Evolutionary conservation across 2,888 invertebrate genomes (phyloP).

Genomic region (Yponomeuta evonymella): DNA sequence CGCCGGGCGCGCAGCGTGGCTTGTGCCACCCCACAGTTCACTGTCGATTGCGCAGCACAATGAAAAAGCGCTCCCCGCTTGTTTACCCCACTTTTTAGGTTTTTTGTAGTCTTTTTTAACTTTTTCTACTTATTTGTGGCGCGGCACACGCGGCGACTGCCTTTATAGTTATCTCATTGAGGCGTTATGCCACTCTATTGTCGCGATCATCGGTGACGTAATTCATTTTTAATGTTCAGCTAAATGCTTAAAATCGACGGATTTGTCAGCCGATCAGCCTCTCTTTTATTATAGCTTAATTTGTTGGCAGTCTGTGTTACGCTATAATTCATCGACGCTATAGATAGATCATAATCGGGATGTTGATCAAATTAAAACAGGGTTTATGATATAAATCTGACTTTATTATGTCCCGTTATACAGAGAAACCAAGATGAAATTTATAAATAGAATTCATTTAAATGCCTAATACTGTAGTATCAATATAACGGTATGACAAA

Average conservation of each 20-base stretch:
- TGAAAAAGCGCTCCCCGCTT: conserved; percentile 59
- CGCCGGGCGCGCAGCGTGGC: conserved; percentile 48
- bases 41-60: conserved; percentile 47
- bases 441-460: neutral
- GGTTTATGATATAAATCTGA: neutral
- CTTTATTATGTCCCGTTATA: conserved; percentile 1
- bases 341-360: conserved; percentile 1
- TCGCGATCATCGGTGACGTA: conserved; percentile 49
- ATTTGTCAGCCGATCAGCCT: conserved; percentile 33
- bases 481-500: neutral
- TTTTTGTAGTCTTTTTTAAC: conserved; percentile 61
- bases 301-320: conserved; percentile 31
- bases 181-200: conserved; percentile 58
- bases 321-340: conserved; percentile 20
- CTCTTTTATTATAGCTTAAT: conserved; percentile 32
- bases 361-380: neutral
- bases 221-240: conserved; percentile 68
- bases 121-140: conserved; percentile 66
- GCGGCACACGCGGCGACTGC: conserved; percentile 60
- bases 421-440: neutral
- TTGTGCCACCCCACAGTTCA: conserved; percentile 56
- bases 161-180: conserved; percentile 58
- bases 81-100: conserved; percentile 74
- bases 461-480: neutral
- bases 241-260: conserved; percentile 56